A percentile compares a stretch with the other conserved stretches of the same genome.
These are phyloP conservation scores for Polyploca ridens DNA, from an alignment of 2,888 invertebrate species.

Conservation along the genomic window DNA sequence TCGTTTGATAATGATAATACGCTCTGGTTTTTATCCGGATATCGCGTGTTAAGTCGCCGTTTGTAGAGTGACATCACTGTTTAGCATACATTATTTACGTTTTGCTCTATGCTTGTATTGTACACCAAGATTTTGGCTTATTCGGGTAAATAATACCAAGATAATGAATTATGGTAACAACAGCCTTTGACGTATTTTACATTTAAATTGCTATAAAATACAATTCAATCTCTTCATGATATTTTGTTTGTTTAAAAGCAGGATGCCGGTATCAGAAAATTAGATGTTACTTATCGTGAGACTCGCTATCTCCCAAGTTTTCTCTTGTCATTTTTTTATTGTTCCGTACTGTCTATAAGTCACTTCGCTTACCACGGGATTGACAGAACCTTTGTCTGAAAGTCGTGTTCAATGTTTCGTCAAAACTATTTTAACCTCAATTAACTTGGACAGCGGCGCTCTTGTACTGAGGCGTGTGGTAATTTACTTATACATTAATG, in stretches of 20 bases:
- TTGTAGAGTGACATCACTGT: constrained; percentile 46
- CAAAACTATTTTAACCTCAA: constrained; percentile 70
- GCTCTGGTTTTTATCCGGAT: constrained; percentile 31
- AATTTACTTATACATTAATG: constrained; percentile 68
- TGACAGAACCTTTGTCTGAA: constrained; percentile 70
- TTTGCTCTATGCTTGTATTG: constrained; percentile 24
- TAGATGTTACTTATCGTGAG: constrained; percentile 47
- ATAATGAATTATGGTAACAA: not conserved
- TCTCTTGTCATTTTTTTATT: constrained; percentile 61
- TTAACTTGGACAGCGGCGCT: constrained; percentile 65
- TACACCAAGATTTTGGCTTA: not conserved
- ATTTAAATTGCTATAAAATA: not conserved
- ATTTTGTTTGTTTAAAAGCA: constrained; percentile 14
- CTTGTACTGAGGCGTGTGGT: constrained; percentile 68
- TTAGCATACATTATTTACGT: constrained; percentile 40
- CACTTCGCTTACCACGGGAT: constrained; percentile 52
- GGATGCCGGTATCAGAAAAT: constrained; percentile 29
- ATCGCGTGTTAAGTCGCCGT: constrained; percentile 51
- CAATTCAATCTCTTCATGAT: not conserved
- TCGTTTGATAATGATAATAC: constrained; percentile 16
- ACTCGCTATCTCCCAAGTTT: constrained; percentile 50
- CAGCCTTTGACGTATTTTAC: not conserved
- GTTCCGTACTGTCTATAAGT: constrained; percentile 49
- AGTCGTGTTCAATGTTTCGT: constrained; percentile 63
- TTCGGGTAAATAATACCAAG: constrained; percentile 1